Evolutionary conservation across 2,888 invertebrate genomes (phyloP).

Genomic region (Pachydiplax longipennis): DNA sequence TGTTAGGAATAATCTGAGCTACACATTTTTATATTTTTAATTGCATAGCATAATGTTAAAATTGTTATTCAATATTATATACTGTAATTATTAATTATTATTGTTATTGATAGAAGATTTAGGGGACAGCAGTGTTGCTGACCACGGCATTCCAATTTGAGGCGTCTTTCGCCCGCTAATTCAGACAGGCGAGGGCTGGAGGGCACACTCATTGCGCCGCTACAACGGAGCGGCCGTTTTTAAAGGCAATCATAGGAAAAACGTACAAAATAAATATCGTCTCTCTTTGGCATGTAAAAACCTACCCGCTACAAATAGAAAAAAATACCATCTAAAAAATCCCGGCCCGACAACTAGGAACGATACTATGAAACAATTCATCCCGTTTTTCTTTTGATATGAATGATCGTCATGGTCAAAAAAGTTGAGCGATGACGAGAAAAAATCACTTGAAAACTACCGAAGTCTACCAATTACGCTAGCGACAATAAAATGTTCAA

Average conservation of each 20-base stretch:
- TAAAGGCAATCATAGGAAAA: conserved; percentile 43
- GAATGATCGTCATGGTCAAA: conserved; percentile 7
- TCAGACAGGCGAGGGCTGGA: conserved; percentile 37
- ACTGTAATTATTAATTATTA: conserved; percentile 37
- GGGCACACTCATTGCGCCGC: conserved; percentile 35
- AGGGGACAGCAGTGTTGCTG: conserved; percentile 35
- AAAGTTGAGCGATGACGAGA: conserved; percentile 29
- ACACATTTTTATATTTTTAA: conserved; percentile 42
- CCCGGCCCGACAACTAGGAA: conserved; percentile 27
- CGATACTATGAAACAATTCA: conserved; percentile 41
- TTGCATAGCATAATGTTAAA: conserved; percentile 45
- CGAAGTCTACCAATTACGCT: not conserved
- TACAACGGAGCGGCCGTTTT: conserved; percentile 30
- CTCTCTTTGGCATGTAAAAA: conserved; percentile 44
- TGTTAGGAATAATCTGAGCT: conserved; percentile 43
- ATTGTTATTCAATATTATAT: conserved; percentile 44
- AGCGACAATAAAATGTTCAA: conserved; percentile 3
- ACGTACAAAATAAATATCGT: conserved; percentile 44
- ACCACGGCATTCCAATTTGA: conserved; percentile 42
- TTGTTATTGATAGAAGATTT: conserved; percentile 31
- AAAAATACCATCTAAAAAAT: conserved; percentile 41
- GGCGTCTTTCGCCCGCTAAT: conserved; percentile 39
- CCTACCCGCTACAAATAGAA: conserved; percentile 41
- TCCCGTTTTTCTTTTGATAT: conserved; percentile 34
- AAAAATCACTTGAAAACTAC: conserved; percentile 21